Evolutionary conservation across 2,113 vertebrate species (phyloP), one percentile per base, ranked within the genome.

Genomic region (Mormyrus iriodes): DNA sequence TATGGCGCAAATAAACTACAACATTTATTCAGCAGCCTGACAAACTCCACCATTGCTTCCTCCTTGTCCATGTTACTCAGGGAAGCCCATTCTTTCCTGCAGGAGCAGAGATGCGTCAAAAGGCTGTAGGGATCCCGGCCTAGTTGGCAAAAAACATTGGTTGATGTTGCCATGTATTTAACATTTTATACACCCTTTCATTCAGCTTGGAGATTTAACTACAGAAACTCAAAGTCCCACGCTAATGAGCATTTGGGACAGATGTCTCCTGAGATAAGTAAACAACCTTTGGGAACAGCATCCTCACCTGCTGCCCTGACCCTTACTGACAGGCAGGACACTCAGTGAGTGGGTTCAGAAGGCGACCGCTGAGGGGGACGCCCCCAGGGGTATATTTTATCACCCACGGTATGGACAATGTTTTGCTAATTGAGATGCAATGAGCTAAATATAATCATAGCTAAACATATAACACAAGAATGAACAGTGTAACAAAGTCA

Each of bases 21-120:
- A 93, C 98, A 99, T 90, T 97, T 97, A 90, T 97, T 98, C 8
- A 99, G 94, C 88, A 99, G 95, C 91, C 96, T 97, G 86, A 99
- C 97, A 94, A 99, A 99, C 90, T 98, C 98, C 85, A 98, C 96
- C 98, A 99, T 99, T 91, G 98, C 97, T 58, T 98, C 97, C 69
- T 98, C 97, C 91, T 97, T 98, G 86, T 96, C 96, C 95, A 98
- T 96, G 93, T 94, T 98, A 65, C 98, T 98, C 91, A 99, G 92
- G 27, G 97, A 94, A 35, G 97, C 97, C 98, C 98, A 99, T 94
- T 99, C 98, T 96, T 96, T 98, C 94, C 98, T 99, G 92, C 65
- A 90, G 93, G 53, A 91, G 90, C 65, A 88, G 39, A 90, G 4
- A 90, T 53, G 85, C 17, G 89, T 48, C 86, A 69, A 89, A 88